These are phyloP conservation scores for Macaria liturata DNA, from an alignment of 2,888 invertebrate species.

Conservation along the genomic window DNA sequence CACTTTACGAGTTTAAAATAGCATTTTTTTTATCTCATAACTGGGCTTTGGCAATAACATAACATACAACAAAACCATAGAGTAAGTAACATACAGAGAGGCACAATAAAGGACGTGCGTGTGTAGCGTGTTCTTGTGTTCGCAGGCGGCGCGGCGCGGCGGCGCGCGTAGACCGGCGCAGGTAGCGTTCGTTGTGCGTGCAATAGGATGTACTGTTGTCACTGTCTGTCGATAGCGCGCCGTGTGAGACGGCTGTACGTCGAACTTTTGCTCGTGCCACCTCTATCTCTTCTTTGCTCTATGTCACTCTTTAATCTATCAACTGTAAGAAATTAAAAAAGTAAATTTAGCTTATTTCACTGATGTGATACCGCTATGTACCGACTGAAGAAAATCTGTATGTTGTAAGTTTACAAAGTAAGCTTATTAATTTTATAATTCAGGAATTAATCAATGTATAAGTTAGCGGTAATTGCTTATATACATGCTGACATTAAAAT, in stretches of 20 bases:
- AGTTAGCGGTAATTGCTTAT: too few relatives aligned
- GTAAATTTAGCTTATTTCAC: too few relatives aligned
- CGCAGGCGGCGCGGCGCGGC: constrained; percentile 75
- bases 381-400: too few relatives aligned
- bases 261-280: constrained; percentile 52
- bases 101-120: constrained; percentile 38
- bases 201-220: constrained; percentile 83
- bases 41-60: too few relatives aligned
- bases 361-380: too few relatives aligned
- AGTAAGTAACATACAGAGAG: constrained; percentile 41
- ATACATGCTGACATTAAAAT: too few relatives aligned
- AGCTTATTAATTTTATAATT: too few relatives aligned
- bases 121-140: constrained; percentile 82
- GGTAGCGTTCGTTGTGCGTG: constrained; percentile 84
- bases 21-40: too few relatives aligned
- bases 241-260: constrained; percentile 72
- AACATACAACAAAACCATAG: neutral
- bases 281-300: constrained; percentile 31
- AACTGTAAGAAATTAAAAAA: too few relatives aligned
- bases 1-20: too few relatives aligned
- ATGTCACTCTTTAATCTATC: neutral
- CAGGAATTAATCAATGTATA: too few relatives aligned
- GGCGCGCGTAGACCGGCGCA: constrained; percentile 77
- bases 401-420: too few relatives aligned
- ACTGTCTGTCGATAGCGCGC: constrained; percentile 80